These are phyloP conservation scores for Rhodinocichla rosea DNA, from an alignment of 2,113 vertebrate genomes.

Conservation along the genomic window DNA sequence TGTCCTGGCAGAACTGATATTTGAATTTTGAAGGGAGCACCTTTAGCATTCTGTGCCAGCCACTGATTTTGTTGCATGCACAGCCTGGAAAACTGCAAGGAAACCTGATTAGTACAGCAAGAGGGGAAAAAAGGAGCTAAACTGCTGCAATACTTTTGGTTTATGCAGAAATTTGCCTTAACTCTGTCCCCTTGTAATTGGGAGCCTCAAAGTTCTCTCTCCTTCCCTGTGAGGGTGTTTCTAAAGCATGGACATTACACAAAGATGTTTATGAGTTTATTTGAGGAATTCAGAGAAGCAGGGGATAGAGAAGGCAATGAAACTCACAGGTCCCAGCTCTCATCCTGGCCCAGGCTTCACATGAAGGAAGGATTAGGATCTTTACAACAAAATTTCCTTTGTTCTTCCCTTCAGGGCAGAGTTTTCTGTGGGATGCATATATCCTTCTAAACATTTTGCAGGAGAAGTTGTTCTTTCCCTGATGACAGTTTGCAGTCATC, in stretches of 20 bases:
- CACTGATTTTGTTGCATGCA: neutral
- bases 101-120: neutral
- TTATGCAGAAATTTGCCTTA: neutral
- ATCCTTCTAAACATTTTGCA: neutral
- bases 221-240: neutral
- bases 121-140: neutral
- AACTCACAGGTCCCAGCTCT: neutral
- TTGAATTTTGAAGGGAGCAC: neutral
- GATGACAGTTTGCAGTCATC: neutral
- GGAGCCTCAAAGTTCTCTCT: neutral
- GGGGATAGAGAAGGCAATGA: neutral
- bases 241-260: neutral
- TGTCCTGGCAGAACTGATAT: neutral
- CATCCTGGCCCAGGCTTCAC: neutral
- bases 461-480: neutral
- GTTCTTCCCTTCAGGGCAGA: neutral
- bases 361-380: neutral
- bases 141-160: neutral
- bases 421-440: neutral
- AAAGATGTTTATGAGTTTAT: neutral
- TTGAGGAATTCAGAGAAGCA: neutral
- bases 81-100: neutral
- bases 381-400: neutral
- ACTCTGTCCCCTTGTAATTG: neutral
- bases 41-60: neutral